phyloP scores from a whole-genome alignment of 1,140 invertebrate species.

The Drosophila melanogaster region Release_6_plus_ISO1_MT NC_004354.4:6902001-6902500 shows the following conservation, averaged over 20 bases:
- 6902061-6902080: conserved; percentile 59
- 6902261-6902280: conserved; percentile 80
- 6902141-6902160: no score
- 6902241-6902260: conserved; percentile 66
- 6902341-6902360: conserved; percentile 40
- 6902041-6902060: conserved; percentile 44
- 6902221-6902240: conserved; percentile 64
- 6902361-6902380: conserved; percentile 59
- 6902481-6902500: no score
- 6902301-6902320: conserved; percentile 16
- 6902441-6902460: conserved; percentile 1
- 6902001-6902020: conserved; percentile 54
- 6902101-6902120: conserved; percentile 27
- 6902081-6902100: conserved; percentile 43
- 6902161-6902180: conserved; percentile 24
- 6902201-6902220: conserved; percentile 78
- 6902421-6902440: conserved; percentile 2
- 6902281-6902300: conserved; percentile 48
- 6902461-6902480: not conserved
- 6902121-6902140: conserved; percentile 41
- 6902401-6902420: conserved; percentile 47
- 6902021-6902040: conserved; percentile 78
- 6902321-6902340: conserved; percentile 15
- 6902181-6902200: conserved; percentile 46
- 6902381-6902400: conserved; percentile 57